Evolutionary conservation across 2,888 invertebrate genomes (phyloP), one percentile per base, ranked within the genome.

Genomic region (Heteromyza rotundicornis): DNA sequence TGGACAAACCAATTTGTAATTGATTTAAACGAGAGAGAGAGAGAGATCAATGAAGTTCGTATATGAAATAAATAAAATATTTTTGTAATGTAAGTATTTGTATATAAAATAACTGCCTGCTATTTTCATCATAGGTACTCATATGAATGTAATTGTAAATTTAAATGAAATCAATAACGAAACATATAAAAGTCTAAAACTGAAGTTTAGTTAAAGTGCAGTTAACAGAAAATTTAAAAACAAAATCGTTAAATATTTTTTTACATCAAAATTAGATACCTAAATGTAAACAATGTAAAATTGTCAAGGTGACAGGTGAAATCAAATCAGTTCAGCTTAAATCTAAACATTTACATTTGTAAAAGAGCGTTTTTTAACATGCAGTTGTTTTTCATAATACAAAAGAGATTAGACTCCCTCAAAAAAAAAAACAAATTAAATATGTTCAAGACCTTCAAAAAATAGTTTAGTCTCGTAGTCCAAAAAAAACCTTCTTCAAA

Each of bases 381-480:
- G 40, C 40, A 40, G 5, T 7, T n/a, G n/a, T 40, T 10, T 40
- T n/a, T 2, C 8, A n/a, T n/a, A n/a, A n/a, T 40, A 40, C n/a
- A 40, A 32, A 5, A 32, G 32, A 12, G n/a, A n/a, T n/a, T n/a
- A n/a, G n/a, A n/a, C n/a, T 32, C 32, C 12, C 7, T 32, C 32
- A 60, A 62, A 40, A 40, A 40, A 40, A 8, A 40, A 40, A 40
- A n/a, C n/a, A n/a, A 40, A n/a, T n/a, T n/a, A n/a, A n/a, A n/a
- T n/a, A n/a, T n/a, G 3, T 17, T 17, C 2, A 72, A 75, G 75
- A 75, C 76, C 65, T 75, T 76, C 75, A 75, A 75, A 75, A 70
- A 74, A 59, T 57, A 56, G n/a, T 44, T 57, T 76, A 75, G 75
- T 75, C 75, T 74, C 74, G 70, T 59, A n/a, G n/a, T n/a, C n/a